phyloP scores from a whole-genome alignment of 2,888 invertebrate genomes.

The Nycteola revayana region DNA sequence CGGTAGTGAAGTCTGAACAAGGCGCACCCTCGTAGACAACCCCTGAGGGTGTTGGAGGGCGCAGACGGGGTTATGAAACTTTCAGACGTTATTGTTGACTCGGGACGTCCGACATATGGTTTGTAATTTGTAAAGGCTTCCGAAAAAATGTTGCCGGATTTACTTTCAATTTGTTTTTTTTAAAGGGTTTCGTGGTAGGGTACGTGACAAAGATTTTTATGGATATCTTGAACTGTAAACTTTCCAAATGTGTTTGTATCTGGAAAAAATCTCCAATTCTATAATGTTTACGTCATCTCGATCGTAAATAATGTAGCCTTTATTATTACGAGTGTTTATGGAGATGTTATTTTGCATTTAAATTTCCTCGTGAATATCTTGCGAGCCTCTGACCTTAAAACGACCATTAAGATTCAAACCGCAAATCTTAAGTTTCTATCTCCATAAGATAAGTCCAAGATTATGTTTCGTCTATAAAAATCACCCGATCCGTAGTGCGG shows the following conservation, averaged over 20 bases:
- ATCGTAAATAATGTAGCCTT: constrained; percentile 3
- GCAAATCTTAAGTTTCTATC: constrained; percentile 1
- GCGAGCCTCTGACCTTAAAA: constrained; percentile 25
- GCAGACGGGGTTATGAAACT: constrained; percentile 60
- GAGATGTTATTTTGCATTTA: constrained; percentile 18
- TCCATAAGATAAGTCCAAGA: constrained; percentile 13
- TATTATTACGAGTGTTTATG: constrained; percentile 14
- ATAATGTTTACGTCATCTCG: no score
- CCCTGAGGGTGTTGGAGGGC: constrained; percentile 32
- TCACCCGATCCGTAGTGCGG: constrained; percentile 27
- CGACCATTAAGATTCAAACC: constrained; percentile 26
- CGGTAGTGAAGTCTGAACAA: constrained; percentile 30
- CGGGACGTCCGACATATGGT: constrained; percentile 41
- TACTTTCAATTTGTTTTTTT: constrained; percentile 18
- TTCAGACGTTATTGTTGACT: constrained; percentile 44
- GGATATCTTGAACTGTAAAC: no score
- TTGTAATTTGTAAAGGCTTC: constrained; percentile 37
- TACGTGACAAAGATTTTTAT: background rate
- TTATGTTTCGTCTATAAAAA: constrained; percentile 25
- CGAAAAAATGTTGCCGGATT: constrained; percentile 30
- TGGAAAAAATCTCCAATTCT: no score
- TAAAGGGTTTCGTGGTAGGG: no score
- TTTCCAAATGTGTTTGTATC: no score
- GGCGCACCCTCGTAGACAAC: constrained; percentile 36
- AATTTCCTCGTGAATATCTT: constrained; percentile 25